Evolutionary conservation across 2,113 vertebrate species (phyloP).

Genomic region (Chrysochloris asiatica): DNA sequence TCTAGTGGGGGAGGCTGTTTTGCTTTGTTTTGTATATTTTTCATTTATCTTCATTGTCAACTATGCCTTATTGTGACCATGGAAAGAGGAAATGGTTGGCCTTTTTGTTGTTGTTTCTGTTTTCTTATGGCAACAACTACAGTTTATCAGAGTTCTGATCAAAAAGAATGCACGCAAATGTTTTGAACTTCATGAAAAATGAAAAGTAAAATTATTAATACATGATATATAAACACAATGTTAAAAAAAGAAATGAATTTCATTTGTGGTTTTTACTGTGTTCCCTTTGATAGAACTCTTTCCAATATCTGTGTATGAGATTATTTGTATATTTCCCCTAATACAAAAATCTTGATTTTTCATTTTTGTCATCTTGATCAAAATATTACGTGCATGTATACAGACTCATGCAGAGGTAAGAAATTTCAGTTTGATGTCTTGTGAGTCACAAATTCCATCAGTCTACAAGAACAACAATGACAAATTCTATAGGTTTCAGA

Average conservation of each 20-base stretch:
- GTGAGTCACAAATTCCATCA: slow-evolving; percentile 9
- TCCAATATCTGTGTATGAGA: not conserved
- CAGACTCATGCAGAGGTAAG: not conserved
- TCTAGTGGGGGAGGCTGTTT: not conserved
- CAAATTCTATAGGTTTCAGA: slow-evolving; percentile 2
- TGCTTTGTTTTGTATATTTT: not conserved
- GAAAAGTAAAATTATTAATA: not conserved
- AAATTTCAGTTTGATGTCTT: slow-evolving; percentile 7
- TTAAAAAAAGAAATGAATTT: slow-evolving; percentile 38
- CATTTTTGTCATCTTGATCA: slow-evolving; percentile 1
- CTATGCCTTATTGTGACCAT: slow-evolving; percentile 21
- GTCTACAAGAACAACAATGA: too few species aligned
- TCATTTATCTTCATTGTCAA: slow-evolving; percentile 3
- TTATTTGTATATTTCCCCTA: slow-evolving; percentile 33
- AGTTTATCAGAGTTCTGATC: slow-evolving; percentile 7
- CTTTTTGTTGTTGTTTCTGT: slow-evolving; percentile 8
- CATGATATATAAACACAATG: not conserved
- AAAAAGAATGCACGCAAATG: not conserved
- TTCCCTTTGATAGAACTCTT: slow-evolving; percentile 35
- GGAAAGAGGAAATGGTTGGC: slow-evolving; percentile 42
- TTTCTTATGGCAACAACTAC: slow-evolving; percentile 37
- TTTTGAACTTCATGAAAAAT: slow-evolving; percentile 39
- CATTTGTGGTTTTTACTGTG: not conserved
- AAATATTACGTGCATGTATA: not conserved
- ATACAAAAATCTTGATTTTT: not conserved